These are phyloP conservation scores for Zaprionus lachaisei DNA, from an alignment of 1,140 invertebrate genomes.

Conservation along the genomic window DNA sequence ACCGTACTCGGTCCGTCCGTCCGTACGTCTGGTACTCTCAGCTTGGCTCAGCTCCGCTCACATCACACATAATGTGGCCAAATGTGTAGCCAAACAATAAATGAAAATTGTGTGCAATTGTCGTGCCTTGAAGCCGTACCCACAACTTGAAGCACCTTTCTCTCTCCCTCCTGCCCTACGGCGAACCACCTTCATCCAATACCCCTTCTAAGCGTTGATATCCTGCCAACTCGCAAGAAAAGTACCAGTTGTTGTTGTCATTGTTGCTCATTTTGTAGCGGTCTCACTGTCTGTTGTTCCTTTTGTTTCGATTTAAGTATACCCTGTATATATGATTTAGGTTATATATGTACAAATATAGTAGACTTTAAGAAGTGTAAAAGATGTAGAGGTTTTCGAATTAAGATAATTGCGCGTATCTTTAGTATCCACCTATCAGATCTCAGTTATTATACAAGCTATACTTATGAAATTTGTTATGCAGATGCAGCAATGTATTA, in stretches of 20 bases:
- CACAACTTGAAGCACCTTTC: not conserved
- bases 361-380: not conserved
- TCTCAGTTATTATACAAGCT: not conserved
- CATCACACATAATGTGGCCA: slow-evolving; percentile 76
- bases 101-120: slow-evolving; percentile 83
- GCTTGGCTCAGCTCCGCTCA: slow-evolving; percentile 12
- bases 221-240: slow-evolving; percentile 10
- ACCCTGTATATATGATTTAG: not conserved
- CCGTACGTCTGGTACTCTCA: slow-evolving; percentile 7
- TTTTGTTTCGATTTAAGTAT: not conserved
- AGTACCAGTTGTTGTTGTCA: slow-evolving; percentile 31
- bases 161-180: not conserved
- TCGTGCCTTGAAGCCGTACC: slow-evolving; percentile 56
- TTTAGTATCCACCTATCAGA: not conserved
- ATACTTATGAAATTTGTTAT: not conserved
- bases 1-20: not conserved
- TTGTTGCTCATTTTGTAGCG: slow-evolving; percentile 54
- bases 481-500: not conserved
- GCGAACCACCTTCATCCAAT: not conserved
- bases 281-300: slow-evolving; percentile 7
- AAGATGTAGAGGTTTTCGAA: not conserved
- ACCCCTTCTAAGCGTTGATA: not conserved
- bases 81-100: slow-evolving; percentile 83
- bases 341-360: too few species aligned
- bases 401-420: not conserved